Base-by-base conservation (phyloP, 2,888 invertebrate genomes). In the Diarsia dahlii region DNA sequence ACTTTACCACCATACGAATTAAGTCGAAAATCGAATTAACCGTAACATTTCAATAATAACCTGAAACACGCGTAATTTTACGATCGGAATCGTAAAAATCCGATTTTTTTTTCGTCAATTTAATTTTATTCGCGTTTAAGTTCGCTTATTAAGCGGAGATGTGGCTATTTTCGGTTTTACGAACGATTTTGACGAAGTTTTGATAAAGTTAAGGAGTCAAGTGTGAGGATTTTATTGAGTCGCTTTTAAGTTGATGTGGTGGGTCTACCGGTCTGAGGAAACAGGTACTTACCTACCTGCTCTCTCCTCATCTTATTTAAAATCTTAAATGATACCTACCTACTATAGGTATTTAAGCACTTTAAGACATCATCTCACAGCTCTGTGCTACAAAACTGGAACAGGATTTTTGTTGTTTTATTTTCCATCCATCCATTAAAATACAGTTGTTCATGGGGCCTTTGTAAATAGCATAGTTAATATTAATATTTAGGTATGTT, bases 51-150 rank as follows among this genome's bases (percentile, higher is more conserved):
- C 64, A 82, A 79, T 82, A 87, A 76, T 81, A 84, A 86, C 74
- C 76, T 65, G 65, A 78, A 82, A 87, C 74, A 82, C 73, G 76
- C 74, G 73, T 72, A 80, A 78, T 81, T 88, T 90, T 89, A 90
- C 85, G 89, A 87, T 76, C 77, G 28, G 58, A 85, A 79, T 88
- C 89, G 84, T 89, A 88, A 88, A 88, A 82, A 73, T 74, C 28
- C 71, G 84, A 82, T 82, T 86, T 87, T 87, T 87, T 88, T 85
- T 88, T 76, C 78, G 63, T 80, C 85, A 76, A 87, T 87, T 87
- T 88, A 84, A 87, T 89, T 89, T 90, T 87, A 88, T 89, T 73
- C 65, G 78, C 80, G 74, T 85, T 89, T 87, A 89, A 87, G 81
- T 87, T 87, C 77, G 80, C 83, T 89, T 87, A 86, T 86, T 88